Evolutionary conservation across 2,888 invertebrate genomes (phyloP).

Genomic region (Lithophane semibrunnea): DNA sequence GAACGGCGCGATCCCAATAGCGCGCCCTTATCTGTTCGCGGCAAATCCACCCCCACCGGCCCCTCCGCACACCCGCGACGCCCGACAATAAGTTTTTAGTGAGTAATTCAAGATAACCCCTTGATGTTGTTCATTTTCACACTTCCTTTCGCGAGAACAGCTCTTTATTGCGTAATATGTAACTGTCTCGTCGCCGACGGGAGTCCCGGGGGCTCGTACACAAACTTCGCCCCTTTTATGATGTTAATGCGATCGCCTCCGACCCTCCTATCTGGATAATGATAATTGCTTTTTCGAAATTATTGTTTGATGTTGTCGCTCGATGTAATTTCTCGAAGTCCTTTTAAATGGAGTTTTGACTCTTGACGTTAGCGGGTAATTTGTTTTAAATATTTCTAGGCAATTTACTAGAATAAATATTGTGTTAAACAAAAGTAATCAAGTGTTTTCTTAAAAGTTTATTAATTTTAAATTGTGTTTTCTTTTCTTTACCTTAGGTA

Average conservation of each 20-base stretch:
- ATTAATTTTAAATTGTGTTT: not conserved
- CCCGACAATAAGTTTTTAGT: slow-evolving; percentile 90
- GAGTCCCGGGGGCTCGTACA: slow-evolving; percentile 86
- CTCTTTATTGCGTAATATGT: slow-evolving; percentile 91
- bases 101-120: slow-evolving; percentile 91
- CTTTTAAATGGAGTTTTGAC: slow-evolving; percentile 78
- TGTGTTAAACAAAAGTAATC: slow-evolving; percentile 3
- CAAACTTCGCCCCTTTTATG: slow-evolving; percentile 89
- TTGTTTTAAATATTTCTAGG: slow-evolving; percentile 70
- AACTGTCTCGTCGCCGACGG: slow-evolving; percentile 89
- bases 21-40: slow-evolving; percentile 90
- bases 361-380: slow-evolving; percentile 82
- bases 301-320: slow-evolving; percentile 90
- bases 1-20: slow-evolving; percentile 90
- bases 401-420: slow-evolving; percentile 48
- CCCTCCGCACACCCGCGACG: slow-evolving; percentile 74
- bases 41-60: slow-evolving; percentile 83
- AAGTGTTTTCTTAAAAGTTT: not conserved
- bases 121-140: slow-evolving; percentile 91
- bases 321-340: slow-evolving; percentile 81
- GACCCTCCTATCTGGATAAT: slow-evolving; percentile 89
- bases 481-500: not conserved
- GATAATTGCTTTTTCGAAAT: slow-evolving; percentile 90
- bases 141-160: slow-evolving; percentile 91
- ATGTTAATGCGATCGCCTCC: slow-evolving; percentile 89